These are phyloP conservation scores for Macaca nemestrina DNA, from an alignment of 2,113 vertebrate species.

Conservation along the genomic window DNA sequence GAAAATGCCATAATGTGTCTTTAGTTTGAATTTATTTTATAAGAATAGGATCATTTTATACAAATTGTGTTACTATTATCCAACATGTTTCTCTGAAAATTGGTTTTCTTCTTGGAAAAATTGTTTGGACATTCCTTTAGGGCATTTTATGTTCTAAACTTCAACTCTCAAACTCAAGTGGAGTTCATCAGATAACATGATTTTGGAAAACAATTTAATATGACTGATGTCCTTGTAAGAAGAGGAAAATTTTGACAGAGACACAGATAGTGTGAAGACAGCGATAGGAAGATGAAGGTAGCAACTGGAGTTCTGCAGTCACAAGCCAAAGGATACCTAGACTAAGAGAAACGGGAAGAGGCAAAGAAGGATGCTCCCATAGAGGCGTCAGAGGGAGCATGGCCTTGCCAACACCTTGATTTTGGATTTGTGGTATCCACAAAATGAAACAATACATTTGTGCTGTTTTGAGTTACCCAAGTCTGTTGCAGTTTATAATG, in stretches of 20 bases:
- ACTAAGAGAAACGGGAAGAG: neutral
- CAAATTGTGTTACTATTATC: neutral
- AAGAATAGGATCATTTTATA: neutral
- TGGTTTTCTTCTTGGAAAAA: neutral
- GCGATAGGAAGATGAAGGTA: neutral
- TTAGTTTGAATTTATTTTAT: neutral
- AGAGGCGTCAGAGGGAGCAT: neutral
- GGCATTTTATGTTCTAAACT: neutral
- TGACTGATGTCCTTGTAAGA: neutral
- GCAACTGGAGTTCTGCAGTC: neutral
- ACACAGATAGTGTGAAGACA: neutral
- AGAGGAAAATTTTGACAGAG: neutral
- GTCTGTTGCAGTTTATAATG: neutral
- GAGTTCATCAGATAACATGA: neutral
- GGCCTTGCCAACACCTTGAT: neutral
- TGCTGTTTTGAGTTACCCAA: neutral
- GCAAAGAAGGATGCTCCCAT: neutral
- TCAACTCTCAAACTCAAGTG: neutral
- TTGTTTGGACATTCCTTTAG: neutral
- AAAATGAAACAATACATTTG: neutral
- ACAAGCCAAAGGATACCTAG: neutral
- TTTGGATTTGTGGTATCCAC: neutral
- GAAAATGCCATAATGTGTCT: neutral
- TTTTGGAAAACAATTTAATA: neutral
- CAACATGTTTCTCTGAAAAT: neutral